Percentiles rank a stretch among this genome's conserved stretches.
phyloP scores from a whole-genome alignment of 2,888 invertebrate species.

The Psylliodes chrysocephalus region DNA sequence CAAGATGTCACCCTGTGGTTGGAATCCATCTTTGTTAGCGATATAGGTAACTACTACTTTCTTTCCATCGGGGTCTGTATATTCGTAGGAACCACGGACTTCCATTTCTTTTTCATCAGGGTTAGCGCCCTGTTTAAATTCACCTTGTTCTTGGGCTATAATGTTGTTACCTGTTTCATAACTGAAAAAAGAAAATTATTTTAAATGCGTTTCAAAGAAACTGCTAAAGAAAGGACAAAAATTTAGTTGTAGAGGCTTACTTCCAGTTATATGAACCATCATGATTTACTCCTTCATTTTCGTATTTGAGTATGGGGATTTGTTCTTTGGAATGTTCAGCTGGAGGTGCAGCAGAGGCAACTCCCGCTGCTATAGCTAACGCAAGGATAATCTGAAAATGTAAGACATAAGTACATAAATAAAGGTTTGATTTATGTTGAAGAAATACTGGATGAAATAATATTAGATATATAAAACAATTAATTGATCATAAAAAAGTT shows the following conservation, averaged over 20 bases:
- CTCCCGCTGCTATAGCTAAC: neutral
- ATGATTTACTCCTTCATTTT: conserved; percentile 71
- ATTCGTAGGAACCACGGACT: no score
- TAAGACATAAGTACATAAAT: no score
- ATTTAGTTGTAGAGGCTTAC: neutral
- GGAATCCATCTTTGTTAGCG: no score
- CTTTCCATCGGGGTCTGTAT: conserved; percentile 49
- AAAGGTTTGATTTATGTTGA: no score
- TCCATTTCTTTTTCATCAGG: conserved; percentile 53
- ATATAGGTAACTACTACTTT: no score
- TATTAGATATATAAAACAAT: no score
- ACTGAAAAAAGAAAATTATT: conserved; percentile 22
- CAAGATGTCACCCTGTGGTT: no score
- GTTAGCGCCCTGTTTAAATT: conserved; percentile 64
- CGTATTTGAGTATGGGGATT: conserved; percentile 70
- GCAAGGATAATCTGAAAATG: neutral
- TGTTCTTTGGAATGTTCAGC: conserved; percentile 54
- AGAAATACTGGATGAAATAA: no score
- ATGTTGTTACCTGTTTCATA: conserved; percentile 72
- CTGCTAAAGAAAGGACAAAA: neutral
- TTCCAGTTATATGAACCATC: conserved; percentile 68
- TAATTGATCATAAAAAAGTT: no score
- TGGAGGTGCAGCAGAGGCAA: neutral
- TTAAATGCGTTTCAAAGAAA: no score
- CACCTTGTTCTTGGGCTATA: conserved; percentile 69